A percentile compares a stretch with the other conserved stretches of the same genome.
Conservation (phyloP, 2,888 invertebrate species). For the Tipula unca region DNA sequence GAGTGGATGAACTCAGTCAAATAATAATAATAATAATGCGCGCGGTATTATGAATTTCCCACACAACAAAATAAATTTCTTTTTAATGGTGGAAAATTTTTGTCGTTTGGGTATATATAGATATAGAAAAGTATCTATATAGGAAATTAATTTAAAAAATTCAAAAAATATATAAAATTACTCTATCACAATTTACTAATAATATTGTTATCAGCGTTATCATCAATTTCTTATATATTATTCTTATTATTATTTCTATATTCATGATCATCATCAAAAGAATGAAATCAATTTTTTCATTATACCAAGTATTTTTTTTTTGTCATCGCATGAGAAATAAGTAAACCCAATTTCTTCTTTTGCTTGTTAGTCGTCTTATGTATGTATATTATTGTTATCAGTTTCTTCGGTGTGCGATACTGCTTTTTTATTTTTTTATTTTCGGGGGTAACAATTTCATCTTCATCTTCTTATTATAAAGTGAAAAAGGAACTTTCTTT, state of each 20-base stretch:
- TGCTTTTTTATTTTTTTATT: not conserved
- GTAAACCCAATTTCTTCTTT: not conserved
- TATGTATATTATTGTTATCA: not conserved
- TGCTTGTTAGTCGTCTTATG: not conserved
- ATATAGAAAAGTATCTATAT: not conserved
- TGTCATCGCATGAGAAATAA: not conserved
- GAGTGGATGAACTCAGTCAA: not conserved
- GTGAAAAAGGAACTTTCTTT: not conserved
- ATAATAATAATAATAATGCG: not conserved
- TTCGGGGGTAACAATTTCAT: not conserved
- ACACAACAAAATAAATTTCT: not conserved
- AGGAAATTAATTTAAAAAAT: conserved; percentile 9
- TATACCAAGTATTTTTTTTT: not conserved
- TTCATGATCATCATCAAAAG: conserved; percentile 8
- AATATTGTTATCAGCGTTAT: conserved; percentile 8
- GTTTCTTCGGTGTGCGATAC: not conserved
- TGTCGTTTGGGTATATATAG: not conserved
- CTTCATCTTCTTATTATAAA: not conserved
- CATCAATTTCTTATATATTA: conserved; percentile 3
- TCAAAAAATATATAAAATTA: not conserved
- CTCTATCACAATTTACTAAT: not conserved
- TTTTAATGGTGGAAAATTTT: not conserved
- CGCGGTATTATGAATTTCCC: not conserved
- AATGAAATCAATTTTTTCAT: conserved; percentile 8
- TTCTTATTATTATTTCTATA: conserved; percentile 14